Percentiles rank a stretch among this genome's conserved stretches.
Conservation (phyloP, 2,888 invertebrate genomes). For the Amphimallon solstitiale region DNA sequence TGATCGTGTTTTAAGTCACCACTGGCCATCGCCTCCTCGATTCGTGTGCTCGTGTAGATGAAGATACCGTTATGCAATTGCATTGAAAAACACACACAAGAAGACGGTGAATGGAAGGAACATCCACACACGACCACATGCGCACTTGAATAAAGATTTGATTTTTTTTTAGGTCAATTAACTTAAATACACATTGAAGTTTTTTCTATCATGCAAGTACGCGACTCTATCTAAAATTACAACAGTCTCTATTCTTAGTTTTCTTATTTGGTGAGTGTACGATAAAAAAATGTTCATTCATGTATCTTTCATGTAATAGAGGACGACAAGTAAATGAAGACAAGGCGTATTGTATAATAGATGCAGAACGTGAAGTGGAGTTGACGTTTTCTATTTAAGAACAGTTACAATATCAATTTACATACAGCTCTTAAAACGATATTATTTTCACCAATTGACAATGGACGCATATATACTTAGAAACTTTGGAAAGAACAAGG, state of each 20-base stretch:
- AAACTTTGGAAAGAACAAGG: too few species aligned
- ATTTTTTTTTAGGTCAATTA: constrained; percentile 34
- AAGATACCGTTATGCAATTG: constrained; percentile 48
- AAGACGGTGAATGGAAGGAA: constrained; percentile 44
- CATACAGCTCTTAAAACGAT: too few species aligned
- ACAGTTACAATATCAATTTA: too few species aligned
- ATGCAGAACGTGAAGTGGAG: too few species aligned
- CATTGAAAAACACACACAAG: constrained; percentile 38
- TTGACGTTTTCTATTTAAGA: too few species aligned
- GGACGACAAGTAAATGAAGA: too few species aligned
- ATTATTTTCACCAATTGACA: too few species aligned
- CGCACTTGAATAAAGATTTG: constrained; percentile 13
- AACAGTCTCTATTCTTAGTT: background rate
- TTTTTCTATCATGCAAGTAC: background rate
- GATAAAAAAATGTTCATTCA: too few species aligned
- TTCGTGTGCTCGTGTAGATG: constrained; percentile 40
- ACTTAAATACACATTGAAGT: background rate
- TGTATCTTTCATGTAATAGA: too few species aligned
- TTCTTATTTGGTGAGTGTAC: background rate
- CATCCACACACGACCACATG: background rate
- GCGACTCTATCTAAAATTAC: background rate
- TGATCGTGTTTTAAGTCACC: constrained; percentile 47
- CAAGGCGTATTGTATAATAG: too few species aligned
- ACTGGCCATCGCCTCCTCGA: constrained; percentile 44
- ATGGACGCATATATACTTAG: too few species aligned